phyloP scores from a whole-genome alignment of 2,888 invertebrate species.

The Ennomos fuscantarius region DNA sequence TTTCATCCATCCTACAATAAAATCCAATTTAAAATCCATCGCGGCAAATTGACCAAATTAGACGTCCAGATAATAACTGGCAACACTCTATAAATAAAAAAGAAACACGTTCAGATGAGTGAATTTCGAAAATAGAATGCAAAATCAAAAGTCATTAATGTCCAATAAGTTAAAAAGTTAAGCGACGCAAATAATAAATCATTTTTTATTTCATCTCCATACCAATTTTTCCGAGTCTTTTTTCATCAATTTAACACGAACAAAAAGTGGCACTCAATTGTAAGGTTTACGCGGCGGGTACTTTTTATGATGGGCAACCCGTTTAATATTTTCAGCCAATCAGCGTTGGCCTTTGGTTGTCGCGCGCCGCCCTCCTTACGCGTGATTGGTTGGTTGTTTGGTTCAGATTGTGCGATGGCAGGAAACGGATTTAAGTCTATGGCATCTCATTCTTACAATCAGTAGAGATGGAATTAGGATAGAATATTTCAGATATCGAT shows the following conservation, averaged over 20 bases:
- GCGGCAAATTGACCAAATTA: constrained; percentile 53
- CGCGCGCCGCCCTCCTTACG: constrained; percentile 72
- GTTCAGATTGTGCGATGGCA: constrained; percentile 81
- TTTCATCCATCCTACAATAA: constrained; percentile 36
- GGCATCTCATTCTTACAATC: constrained; percentile 80
- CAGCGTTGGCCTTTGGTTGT: constrained; percentile 51
- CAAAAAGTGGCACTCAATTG: constrained; percentile 83
- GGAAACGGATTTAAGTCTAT: constrained; percentile 80
- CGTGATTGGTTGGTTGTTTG: constrained; percentile 67
- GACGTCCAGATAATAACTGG: constrained; percentile 51
- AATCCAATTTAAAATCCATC: constrained; percentile 46
- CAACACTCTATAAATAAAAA: constrained; percentile 61
- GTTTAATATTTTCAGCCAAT: constrained; percentile 80
- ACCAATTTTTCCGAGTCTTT: constrained; percentile 78
- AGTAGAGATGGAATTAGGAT: constrained; percentile 50
- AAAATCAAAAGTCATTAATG: constrained; percentile 83
- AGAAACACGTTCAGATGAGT: constrained; percentile 46
- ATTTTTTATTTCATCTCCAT: constrained; percentile 81
- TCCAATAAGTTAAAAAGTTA: constrained; percentile 84
- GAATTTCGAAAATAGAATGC: constrained; percentile 65
- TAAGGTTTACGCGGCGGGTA: constrained; percentile 69
- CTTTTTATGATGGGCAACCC: constrained; percentile 76
- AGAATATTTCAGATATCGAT: constrained; percentile 12
- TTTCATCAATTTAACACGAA: constrained; percentile 83
- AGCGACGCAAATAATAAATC: constrained; percentile 79